A percentile compares a stretch with the other conserved stretches of the same genome.
phyloP scores from a whole-genome alignment of 2,797 vertebrate genomes.

The Parotocinclus haroldoi region DNA sequence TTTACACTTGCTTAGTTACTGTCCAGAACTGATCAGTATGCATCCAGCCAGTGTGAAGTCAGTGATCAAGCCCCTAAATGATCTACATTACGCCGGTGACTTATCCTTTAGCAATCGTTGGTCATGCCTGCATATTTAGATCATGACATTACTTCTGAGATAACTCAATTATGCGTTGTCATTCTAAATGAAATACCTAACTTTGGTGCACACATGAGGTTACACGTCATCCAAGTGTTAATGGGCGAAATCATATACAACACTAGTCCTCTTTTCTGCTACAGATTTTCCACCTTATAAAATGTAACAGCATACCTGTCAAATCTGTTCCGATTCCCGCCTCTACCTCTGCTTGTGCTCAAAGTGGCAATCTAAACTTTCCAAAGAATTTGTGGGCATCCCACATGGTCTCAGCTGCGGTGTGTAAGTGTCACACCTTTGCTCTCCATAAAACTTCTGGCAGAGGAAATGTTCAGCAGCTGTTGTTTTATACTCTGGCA shows the following conservation, averaged over 20 bases:
- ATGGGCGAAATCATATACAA: too few relatives aligned
- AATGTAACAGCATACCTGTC: background rate
- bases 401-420: constrained; percentile 18
- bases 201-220: too few relatives aligned
- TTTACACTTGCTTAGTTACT: too few relatives aligned
- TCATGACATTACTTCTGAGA: too few relatives aligned
- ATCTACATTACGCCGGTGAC: too few relatives aligned
- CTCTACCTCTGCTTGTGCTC: constrained; percentile 5
- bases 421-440: constrained; percentile 46
- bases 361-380: constrained; percentile 39
- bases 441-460: constrained; percentile 50
- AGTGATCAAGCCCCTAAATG: too few relatives aligned
- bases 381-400: constrained; percentile 31
- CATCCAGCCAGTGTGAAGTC: too few relatives aligned
- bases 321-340: constrained; percentile 16
- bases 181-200: background rate
- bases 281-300: constrained; percentile 1
- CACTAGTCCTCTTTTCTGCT: background rate
- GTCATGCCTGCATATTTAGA: too few relatives aligned
- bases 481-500: constrained; percentile 39
- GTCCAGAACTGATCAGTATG: too few relatives aligned
- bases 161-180: too few relatives aligned
- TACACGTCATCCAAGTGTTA: too few relatives aligned
- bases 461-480: constrained; percentile 44
- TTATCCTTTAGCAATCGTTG: too few relatives aligned